A percentile compares a stretch with the other conserved stretches of the same genome.
Evolutionary conservation across 2,113 vertebrate genomes (phyloP).

Genomic region (Chloroceryle aenea): DNA sequence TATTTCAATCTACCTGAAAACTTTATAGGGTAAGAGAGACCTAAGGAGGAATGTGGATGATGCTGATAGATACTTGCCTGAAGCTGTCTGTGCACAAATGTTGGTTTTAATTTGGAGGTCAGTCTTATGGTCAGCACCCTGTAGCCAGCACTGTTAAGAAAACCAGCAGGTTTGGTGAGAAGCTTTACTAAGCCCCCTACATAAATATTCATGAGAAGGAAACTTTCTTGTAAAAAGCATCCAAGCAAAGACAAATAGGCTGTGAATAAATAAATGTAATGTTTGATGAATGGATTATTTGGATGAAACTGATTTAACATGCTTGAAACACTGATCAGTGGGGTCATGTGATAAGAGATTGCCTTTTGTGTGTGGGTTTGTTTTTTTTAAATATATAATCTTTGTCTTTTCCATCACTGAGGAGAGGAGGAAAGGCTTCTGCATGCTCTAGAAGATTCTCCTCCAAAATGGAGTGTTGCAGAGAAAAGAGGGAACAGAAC

Average conservation of each 20-base stretch:
- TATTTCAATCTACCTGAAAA: neutral
- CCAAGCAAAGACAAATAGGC: neutral
- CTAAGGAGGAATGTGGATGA: neutral
- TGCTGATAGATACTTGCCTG: neutral
- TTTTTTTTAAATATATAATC: no score
- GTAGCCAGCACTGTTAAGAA: neutral
- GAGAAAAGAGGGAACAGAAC: neutral
- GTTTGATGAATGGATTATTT: neutral
- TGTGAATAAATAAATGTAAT: neutral
- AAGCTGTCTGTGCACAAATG: rapidly evolving
- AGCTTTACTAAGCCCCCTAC: neutral
- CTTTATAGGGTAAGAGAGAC: neutral
- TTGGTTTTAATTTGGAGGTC: neutral
- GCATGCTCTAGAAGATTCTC: neutral
- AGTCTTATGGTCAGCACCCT: neutral
- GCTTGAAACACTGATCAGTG: neutral
- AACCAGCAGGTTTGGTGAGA: neutral
- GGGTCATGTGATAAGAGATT: neutral
- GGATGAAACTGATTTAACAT: neutral
- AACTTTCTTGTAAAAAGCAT: neutral
- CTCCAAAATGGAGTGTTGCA: neutral
- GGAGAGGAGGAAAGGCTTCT: neutral
- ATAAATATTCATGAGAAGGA: neutral
- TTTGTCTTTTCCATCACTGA: neutral
- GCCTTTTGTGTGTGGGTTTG: neutral